Evolutionary conservation across 2,888 invertebrate species (phyloP).

Genomic region (Watsonalla cultraria): DNA sequence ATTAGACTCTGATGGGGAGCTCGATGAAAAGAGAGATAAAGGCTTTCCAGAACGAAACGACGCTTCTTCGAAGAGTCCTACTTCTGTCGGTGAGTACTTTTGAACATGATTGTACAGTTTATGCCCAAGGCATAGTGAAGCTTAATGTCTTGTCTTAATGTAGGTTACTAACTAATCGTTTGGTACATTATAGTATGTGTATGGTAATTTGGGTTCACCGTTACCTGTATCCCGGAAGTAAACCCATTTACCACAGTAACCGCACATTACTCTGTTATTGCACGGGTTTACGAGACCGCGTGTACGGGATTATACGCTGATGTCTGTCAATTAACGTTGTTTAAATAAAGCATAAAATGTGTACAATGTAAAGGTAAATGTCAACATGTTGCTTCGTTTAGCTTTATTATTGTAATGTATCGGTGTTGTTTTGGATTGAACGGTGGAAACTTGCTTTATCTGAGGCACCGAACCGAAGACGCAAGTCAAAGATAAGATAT

Average conservation of each 20-base stretch:
- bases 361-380: background rate
- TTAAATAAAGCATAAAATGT: background rate
- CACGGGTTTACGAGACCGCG: no score
- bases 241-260: no score
- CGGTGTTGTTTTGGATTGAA: constrained; percentile 1
- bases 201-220: no score
- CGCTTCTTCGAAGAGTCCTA: constrained; percentile 81
- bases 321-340: background rate
- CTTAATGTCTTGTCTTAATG: no score
- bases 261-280: background rate
- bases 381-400: background rate
- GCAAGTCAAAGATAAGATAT: constrained; percentile 60
- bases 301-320: background rate
- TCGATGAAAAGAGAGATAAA: constrained; percentile 74
- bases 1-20: constrained; percentile 85
- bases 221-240: no score
- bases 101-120: background rate
- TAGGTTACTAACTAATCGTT: no score
- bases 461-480: constrained; percentile 22
- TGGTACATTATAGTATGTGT: no score
- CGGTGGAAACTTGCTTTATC: constrained; percentile 1
- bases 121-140: no score
- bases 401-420: background rate
- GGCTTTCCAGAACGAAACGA: constrained; percentile 64
- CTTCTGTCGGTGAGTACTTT: constrained; percentile 77